These are phyloP conservation scores for Xiphorhynchus elegans DNA, from an alignment of 2,113 vertebrate genomes.

Conservation along the genomic window DNA sequence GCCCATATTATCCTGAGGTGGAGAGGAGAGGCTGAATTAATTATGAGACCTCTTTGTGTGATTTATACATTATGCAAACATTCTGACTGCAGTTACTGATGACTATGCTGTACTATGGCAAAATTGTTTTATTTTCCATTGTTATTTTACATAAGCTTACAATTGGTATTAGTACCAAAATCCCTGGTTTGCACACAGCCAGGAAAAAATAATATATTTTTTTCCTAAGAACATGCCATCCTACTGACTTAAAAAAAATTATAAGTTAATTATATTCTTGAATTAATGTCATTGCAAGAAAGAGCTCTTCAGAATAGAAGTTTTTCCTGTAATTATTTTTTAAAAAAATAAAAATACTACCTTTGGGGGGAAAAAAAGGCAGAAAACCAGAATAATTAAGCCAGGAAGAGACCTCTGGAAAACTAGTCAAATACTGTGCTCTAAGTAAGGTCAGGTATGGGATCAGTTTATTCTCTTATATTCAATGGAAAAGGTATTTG, in stretches of 20 bases:
- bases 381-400: background rate
- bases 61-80: conserved; percentile 12
- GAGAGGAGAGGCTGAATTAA: background rate
- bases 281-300: background rate
- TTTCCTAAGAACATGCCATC: background rate
- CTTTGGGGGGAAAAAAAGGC: background rate
- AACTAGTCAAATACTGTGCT: background rate
- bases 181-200: background rate
- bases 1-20: background rate
- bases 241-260: background rate
- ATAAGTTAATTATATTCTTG: background rate
- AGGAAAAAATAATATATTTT: background rate
- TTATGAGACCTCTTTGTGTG: conserved; percentile 8
- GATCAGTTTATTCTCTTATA: background rate
- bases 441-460: background rate
- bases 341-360: background rate
- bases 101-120: background rate
- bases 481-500: background rate
- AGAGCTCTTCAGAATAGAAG: background rate
- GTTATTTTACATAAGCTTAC: background rate
- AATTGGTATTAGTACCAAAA: background rate
- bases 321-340: background rate
- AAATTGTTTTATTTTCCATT: background rate
- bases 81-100: background rate
- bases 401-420: background rate